phyloP scores from a whole-genome alignment of 2,113 vertebrate genomes.

The Scophthalmus maximus region DNA sequence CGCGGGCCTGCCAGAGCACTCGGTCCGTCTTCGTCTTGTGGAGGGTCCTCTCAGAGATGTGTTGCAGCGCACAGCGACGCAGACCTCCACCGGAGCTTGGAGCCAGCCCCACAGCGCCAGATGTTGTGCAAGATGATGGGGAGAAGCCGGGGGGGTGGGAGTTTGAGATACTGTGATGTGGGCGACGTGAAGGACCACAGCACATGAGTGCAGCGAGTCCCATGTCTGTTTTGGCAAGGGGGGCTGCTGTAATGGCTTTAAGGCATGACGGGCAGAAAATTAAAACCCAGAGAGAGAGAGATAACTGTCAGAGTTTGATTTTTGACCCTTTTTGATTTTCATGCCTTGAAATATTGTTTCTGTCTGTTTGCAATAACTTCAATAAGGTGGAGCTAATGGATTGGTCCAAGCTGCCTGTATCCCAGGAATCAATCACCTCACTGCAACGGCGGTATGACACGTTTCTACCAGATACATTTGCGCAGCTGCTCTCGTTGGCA shows the following conservation, averaged over 20 bases:
- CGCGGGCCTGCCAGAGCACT: constrained; percentile 45
- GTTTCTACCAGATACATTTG: constrained; percentile 48
- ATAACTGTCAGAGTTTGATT: constrained; percentile 58
- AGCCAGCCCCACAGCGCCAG: constrained; percentile 64
- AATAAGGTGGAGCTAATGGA: constrained; percentile 40
- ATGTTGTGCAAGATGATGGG: constrained; percentile 65
- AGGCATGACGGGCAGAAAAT: constrained; percentile 62
- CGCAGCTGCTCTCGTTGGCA: constrained; percentile 70
- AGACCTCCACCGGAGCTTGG: constrained; percentile 76
- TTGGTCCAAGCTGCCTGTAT: constrained; percentile 41
- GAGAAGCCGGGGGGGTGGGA: constrained; percentile 4
- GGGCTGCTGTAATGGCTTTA: constrained; percentile 38
- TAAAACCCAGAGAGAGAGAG: constrained; percentile 56
- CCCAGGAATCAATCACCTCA: constrained; percentile 54
- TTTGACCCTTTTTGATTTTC: constrained; percentile 59
- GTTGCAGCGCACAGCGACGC: constrained; percentile 45
- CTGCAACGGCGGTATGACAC: constrained; percentile 34
- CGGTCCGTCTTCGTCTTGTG: too few relatives aligned
- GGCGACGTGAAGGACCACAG: constrained; percentile 53
- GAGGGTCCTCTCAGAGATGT: constrained; percentile 57
- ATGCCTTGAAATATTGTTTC: constrained; percentile 50
- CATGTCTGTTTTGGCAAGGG: constrained; percentile 60
- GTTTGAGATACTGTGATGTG: constrained; percentile 74
- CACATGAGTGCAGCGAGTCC: constrained; percentile 45
- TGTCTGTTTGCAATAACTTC: constrained; percentile 45